phyloP scores from a whole-genome alignment of 1,140 invertebrate species.

The Hylyphantes graminicola region DNA sequence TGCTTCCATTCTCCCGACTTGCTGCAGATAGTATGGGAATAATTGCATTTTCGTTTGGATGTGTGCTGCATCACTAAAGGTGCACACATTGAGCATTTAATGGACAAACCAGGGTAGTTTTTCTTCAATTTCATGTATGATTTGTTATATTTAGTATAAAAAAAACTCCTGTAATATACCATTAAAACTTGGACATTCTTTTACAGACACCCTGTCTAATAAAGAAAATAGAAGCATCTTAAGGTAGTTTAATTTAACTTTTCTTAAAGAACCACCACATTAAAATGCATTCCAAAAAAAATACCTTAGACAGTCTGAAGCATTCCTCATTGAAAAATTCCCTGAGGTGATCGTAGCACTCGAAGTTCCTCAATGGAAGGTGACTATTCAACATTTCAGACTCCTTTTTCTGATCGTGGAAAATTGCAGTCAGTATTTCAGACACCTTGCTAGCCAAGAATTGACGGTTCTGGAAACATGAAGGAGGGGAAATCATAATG shows the following conservation, averaged over 20 bases:
- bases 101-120: too few species aligned
- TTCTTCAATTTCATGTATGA: too few species aligned
- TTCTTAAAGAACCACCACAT: neutral
- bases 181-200: too few species aligned
- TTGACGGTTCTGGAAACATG: constrained; percentile 15
- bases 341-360: constrained; percentile 39
- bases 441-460: constrained; percentile 21
- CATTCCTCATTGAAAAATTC: constrained; percentile 46
- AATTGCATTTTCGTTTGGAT: too few species aligned
- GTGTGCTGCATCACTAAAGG: too few species aligned
- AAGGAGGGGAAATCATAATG: neutral
- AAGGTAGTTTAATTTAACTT: neutral
- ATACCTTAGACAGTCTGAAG: constrained; percentile 40
- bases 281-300: neutral
- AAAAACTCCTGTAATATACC: too few species aligned
- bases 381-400: neutral
- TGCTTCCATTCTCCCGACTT: too few species aligned
- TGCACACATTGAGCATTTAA: too few species aligned
- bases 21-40: too few species aligned
- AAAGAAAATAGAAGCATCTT: neutral
- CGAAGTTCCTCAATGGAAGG: constrained; percentile 25
- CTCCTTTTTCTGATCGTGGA: neutral
- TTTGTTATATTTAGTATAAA: too few species aligned
- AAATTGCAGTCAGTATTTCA: constrained; percentile 19
- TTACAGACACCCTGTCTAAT: too few species aligned